Base-by-base conservation (phyloP, 2,797 vertebrate genomes). In the Chloroceryle inda region DNA sequence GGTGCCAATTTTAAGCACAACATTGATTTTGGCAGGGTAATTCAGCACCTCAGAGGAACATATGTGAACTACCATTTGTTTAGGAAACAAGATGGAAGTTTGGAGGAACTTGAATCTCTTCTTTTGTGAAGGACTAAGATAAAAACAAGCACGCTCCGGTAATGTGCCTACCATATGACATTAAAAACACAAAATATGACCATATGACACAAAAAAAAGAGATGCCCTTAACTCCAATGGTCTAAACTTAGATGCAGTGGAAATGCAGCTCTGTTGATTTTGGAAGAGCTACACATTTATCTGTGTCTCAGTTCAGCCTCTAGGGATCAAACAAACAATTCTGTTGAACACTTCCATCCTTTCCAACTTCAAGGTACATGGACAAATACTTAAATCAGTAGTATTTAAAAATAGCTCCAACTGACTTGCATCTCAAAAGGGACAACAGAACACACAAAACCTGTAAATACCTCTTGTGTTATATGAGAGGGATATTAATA, bases 331-430 rank as follows among this genome's bases (percentile, higher is more conserved):
- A 78, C 35, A 78, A 90, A 81, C 1, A 3, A 94, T 45, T 50
- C 53, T 72, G 88, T 92, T 92, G 88, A 95, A 95, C 78, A 84
- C 59, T 27, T 86, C 38, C 59, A 81, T 75, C 85, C 73, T 86
- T 94, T 80, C 87, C 75, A 79, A 9, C 56, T 88, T 72, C 76
- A 56, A 92, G 74, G 44, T 72, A 85, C 0, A 0, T 53, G 77
- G 82, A 93, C 73, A 92, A 96, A 82, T 49, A 80, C 55, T 88
- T 87, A 74, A 76, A 82, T 52, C 62, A 83, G 79, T 45, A 59
- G 76, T 75, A 52, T 58, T 88, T 92, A 84, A 96, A 92, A 94
- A 68, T 47, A 96, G 87, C 59, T 66, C 62, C 27, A 61, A 67
- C 31, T 74, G 64, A 19, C 69, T 83, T 85, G 62, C 75, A 88